Base-by-base conservation (phyloP, 2,113 vertebrate species). In the Tringa solitaria region DNA sequence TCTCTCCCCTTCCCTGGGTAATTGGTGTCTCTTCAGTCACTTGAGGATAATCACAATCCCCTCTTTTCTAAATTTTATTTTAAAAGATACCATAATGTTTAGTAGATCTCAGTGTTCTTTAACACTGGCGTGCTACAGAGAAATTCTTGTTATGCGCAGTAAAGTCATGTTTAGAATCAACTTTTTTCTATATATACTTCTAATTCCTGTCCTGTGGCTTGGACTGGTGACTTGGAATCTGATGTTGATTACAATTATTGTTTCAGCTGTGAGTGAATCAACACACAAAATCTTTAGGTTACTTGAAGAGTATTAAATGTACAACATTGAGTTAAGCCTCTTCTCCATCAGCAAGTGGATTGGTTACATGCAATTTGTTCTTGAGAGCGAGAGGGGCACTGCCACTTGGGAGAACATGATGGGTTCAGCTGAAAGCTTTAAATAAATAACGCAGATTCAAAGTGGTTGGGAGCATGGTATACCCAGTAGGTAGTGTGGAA, bases 271-370 rank as follows among this genome's bases (percentile, higher is more conserved):
- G 78, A 60, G 53, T 54, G 69, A 89, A 84, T 92, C 82, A 86
- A 56, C 48, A 89, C 21, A 32, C 39, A 75, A 21, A 53, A 74
- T 83, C 64, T 81, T 81, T 17, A 41, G 32, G 33, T 89, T 90
- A 57, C 87, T 91, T 89, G 27, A 64, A 53, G 73, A 93, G 70
- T 92, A 59, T 95, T 97, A 86, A 90, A 74, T 93, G 60, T 89
- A 57, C 67, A 86, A 35, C 72, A 48, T 28, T 28, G 67, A 82
- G 78, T 96, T 96, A 95, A 97, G 67, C 51, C 72, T 81, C 80
- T 76, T 95, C 56, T 97, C 97, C 72, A 84, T 97, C 91, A 96
- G 93, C 96, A 83, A 43, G 64, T 37, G 28, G 74, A 95, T 96
- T 96, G 64, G 60, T 97, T 96, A 93, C 94, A 76, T 50, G 53